These are phyloP conservation scores for Rhyacophila brunnea DNA, from an alignment of 1,140 invertebrate species.

Conservation along the genomic window DNA sequence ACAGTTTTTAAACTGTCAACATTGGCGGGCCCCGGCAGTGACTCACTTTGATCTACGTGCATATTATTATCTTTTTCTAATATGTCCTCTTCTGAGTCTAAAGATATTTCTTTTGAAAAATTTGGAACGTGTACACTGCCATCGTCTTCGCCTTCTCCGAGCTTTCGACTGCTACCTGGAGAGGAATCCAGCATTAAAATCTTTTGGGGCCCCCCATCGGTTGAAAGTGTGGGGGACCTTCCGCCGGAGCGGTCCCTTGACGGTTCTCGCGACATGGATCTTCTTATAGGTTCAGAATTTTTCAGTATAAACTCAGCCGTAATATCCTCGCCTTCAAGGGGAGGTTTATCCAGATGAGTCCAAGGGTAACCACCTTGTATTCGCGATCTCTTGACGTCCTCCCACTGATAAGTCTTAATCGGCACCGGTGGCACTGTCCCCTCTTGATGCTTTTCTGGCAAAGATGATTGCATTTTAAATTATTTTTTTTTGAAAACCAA, in stretches of 20 bases:
- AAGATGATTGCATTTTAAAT: conserved; percentile 25
- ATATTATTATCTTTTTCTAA: conserved; percentile 32
- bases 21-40: conserved; percentile 38
- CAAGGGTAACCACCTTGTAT: conserved; percentile 67
- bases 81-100: conserved; percentile 48
- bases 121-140: conserved; percentile 50
- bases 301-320: conserved; percentile 51
- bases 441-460: conserved; percentile 25
- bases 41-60: too few relatives aligned
- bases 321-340: conserved; percentile 54
- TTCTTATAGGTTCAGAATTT: conserved; percentile 43
- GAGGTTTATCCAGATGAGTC: conserved; percentile 62
- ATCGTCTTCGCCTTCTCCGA: conserved; percentile 46
- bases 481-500: background rate
- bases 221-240: conserved; percentile 40
- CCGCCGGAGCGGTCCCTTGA: conserved; percentile 44
- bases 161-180: conserved; percentile 51
- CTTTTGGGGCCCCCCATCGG: conserved; percentile 37
- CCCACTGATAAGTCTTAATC: conserved; percentile 70
- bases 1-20: conserved; percentile 27
- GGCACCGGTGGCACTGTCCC: conserved; percentile 54
- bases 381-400: conserved; percentile 62
- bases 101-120: conserved; percentile 53
- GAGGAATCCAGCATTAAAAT: conserved; percentile 52
- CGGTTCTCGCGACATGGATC: conserved; percentile 51